A percentile compares a stretch with the other conserved stretches of the same genome.
Evolutionary conservation across 1,140 invertebrate genomes (phyloP).

Genomic region (Caenorhabditis brenneri): DNA sequence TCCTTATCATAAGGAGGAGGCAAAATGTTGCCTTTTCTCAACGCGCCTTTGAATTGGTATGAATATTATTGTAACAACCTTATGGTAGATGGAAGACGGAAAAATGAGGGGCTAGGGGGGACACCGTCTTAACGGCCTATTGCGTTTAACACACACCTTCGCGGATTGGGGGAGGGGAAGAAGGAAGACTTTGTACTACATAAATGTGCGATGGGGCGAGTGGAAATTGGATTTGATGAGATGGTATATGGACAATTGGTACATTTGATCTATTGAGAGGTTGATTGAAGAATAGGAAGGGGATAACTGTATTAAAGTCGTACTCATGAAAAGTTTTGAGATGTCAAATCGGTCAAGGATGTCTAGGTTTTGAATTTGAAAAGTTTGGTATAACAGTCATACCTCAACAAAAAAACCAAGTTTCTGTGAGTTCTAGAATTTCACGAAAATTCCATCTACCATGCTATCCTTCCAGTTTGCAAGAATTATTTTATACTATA

Average conservation of each 20-base stretch:
- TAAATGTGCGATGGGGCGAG: conserved; percentile 37
- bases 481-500: too few species aligned
- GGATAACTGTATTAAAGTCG: neutral
- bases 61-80: conserved; percentile 40
- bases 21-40: conserved; percentile 4
- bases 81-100: neutral
- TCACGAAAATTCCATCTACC: too few species aligned
- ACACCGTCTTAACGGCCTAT: conserved; percentile 41
- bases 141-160: conserved; percentile 34
- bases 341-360: too few species aligned
- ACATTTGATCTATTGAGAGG: neutral
- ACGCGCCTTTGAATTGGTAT: conserved; percentile 20
- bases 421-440: too few species aligned
- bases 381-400: too few species aligned
- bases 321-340: too few species aligned
- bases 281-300: neutral
- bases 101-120: neutral
- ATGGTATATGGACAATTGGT: conserved; percentile 30
- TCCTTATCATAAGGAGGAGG: conserved; percentile 4
- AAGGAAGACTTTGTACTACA: conserved; percentile 35
- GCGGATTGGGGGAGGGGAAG: neutral
- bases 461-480: too few species aligned
- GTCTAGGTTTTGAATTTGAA: too few species aligned
- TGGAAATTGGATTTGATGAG: conserved; percentile 22
- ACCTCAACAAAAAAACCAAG: too few species aligned